Base-by-base conservation (phyloP, 1,140 invertebrate species). In the Rhagoletis zephyria region DNA sequence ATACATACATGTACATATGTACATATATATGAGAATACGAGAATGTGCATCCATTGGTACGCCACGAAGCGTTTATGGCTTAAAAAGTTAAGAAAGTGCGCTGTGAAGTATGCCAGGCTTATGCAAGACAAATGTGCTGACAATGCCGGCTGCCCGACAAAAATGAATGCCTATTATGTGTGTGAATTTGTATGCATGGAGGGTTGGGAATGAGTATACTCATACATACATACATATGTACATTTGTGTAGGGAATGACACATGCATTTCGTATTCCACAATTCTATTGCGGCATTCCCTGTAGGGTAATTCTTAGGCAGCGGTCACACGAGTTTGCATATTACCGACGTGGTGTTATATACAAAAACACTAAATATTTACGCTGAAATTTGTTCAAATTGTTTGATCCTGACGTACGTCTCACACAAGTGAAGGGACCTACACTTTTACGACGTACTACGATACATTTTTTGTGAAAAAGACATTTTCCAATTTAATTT, bases 51-150 rank as follows among this genome's bases (percentile, higher is more conserved):
- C 48, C 74, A 81, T 81, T 81, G 74, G 74, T 81, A 81, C 74
- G 74, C 16, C 56, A 30, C 74, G 74, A 81, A 81, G 30, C 74
- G 45, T 81, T 81, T 81, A 81, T 81, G 74, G 74, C 74, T 81
- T 51, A 19, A 81, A 74, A 81, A 81, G 74, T 81, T 81, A 81
- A 81, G 74, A 59, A 81, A 81, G 74, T 81, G 74, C 74, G 48
- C 74, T 48, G 74, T 81, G 74, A 81, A 81, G 74, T 81, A 81
- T 81, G 74, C 74, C 74, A 81, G 48, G 74, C 74, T 81, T 81
- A 81, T 81, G 74, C 45, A 81, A 81, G 74, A 81, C 74, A 81
- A 81, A 81, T 81, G 74, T 81, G 74, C 74, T 81, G 74, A 81
- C 74, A 81, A 81, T 81, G 74, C 74, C 74, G 74, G 74, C 74